Conservation (phyloP, 2,797 vertebrate species). For the Pogonophryne albipinna region DNA sequence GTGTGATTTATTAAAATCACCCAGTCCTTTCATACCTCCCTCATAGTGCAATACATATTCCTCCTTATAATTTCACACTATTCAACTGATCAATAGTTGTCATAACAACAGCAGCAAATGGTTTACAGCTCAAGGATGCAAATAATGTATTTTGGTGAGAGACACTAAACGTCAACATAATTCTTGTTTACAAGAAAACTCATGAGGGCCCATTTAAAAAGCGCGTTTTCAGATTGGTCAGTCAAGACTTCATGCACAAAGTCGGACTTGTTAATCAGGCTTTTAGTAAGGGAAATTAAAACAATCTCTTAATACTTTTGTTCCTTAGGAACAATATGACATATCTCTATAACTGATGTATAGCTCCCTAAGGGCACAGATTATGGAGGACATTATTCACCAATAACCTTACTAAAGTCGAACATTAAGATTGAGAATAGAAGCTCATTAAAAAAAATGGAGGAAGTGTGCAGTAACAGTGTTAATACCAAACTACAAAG, state of each 20-base stretch:
- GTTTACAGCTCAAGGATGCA: too few species aligned
- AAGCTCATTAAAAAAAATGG: neutral
- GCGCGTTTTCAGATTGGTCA: conserved; percentile 26
- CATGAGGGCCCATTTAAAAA: neutral
- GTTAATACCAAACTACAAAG: conserved; percentile 48
- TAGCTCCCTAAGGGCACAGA: neutral
- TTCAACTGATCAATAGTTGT: neutral
- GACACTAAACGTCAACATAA: too few species aligned
- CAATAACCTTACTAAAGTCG: neutral
- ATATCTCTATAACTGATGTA: too few species aligned
- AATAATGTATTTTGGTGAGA: too few species aligned
- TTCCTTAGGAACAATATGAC: too few species aligned
- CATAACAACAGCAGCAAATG: too few species aligned
- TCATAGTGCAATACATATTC: neutral
- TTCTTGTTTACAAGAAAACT: conserved; percentile 1
- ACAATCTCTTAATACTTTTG: neutral
- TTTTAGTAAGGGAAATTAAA: conserved; percentile 1
- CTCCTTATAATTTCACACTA: neutral
- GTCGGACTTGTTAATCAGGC: neutral
- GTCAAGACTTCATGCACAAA: neutral
- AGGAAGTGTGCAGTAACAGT: conserved; percentile 19
- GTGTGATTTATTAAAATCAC: neutral
- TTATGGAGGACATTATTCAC: neutral
- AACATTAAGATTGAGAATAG: neutral
- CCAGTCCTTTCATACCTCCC: too few species aligned